These are phyloP conservation scores for Pelodytes ibericus DNA, from an alignment of 2,797 vertebrate species.

Conservation along the genomic window DNA sequence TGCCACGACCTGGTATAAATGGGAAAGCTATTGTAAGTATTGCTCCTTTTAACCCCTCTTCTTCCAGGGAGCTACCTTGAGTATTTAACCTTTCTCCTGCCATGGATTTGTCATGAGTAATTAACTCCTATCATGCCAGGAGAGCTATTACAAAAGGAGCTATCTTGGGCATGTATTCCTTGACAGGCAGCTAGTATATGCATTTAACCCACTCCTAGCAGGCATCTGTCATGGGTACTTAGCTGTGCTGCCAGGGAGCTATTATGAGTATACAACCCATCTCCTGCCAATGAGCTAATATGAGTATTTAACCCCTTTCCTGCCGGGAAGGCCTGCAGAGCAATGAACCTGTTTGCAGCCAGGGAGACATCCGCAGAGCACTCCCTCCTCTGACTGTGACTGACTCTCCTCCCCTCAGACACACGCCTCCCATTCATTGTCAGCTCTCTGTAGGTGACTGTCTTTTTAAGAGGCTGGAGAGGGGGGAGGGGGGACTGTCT, in stretches of 20 bases:
- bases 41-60: neutral
- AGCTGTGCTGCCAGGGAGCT: neutral
- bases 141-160: no score
- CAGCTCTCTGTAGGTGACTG: slow-evolving; percentile 7
- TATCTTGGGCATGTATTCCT: no score
- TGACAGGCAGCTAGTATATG: no score
- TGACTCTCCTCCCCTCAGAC: neutral
- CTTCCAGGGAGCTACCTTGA: neutral
- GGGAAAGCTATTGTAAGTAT: no score
- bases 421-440: slow-evolving; percentile 48
- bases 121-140: no score
- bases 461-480: slow-evolving; percentile 49
- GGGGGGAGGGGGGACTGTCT: slow-evolving; percentile 39
- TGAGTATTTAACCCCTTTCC: neutral
- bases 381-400: neutral
- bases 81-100: neutral
- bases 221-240: neutral
- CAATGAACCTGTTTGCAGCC: neutral
- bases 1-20: no score
- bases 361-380: neutral
- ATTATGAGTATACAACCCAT: neutral
- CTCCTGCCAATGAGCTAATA: neutral
- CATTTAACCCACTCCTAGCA: no score
- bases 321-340: neutral
- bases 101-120: no score